Conservation (phyloP, 2,888 invertebrate genomes). For the Synergus gifuensis region DNA sequence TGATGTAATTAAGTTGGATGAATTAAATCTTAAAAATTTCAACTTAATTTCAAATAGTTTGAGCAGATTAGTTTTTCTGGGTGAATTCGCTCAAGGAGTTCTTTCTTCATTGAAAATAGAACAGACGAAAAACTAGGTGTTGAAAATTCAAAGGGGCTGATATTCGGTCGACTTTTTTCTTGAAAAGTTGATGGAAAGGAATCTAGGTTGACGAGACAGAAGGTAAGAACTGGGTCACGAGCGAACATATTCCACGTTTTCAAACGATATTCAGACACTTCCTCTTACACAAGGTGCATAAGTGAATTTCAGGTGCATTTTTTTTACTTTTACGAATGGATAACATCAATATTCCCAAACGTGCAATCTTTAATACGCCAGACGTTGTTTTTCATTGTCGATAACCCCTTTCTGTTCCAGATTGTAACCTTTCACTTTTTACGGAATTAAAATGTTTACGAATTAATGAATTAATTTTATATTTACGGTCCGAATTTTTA, state of each 20-base stretch:
- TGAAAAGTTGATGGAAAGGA: constrained; percentile 62
- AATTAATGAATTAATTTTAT: not conserved
- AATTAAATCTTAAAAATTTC: too few relatives aligned
- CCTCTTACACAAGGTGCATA: constrained; percentile 19
- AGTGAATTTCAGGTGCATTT: not conserved
- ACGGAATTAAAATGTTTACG: not conserved
- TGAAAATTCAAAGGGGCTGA: constrained; percentile 47
- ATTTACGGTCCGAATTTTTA: constrained; percentile 16
- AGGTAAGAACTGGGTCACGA: constrained; percentile 72
- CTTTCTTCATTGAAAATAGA: constrained; percentile 26
- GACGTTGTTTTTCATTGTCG: not conserved
- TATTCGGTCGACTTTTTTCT: constrained; percentile 55
- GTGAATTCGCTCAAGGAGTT: constrained; percentile 11
- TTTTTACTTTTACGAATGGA: constrained; percentile 3
- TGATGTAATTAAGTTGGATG: not conserved
- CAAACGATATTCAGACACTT: constrained; percentile 50
- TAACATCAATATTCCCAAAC: not conserved
- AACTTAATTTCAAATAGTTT: not conserved
- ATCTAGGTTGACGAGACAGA: constrained; percentile 71
- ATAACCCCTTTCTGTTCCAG: constrained; percentile 9
- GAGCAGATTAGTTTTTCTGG: constrained; percentile 8
- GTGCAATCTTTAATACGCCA: not conserved
- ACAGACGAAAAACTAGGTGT: constrained; percentile 44
- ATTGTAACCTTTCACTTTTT: constrained; percentile 31
- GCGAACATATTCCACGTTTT: constrained; percentile 51